These are phyloP conservation scores for Himalopsyche japonica DNA, from an alignment of 2,888 invertebrate species.

Conservation along the genomic window DNA sequence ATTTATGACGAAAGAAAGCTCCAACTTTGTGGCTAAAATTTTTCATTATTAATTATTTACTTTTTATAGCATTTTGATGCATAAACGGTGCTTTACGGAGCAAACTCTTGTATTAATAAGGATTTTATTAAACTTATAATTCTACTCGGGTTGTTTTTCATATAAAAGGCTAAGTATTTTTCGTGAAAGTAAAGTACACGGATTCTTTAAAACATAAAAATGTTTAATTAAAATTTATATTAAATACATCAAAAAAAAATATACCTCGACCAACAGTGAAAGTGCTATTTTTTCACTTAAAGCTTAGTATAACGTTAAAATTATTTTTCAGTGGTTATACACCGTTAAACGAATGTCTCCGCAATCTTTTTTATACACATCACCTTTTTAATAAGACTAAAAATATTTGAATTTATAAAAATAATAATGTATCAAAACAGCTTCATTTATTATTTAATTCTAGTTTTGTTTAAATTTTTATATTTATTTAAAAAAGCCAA, in stretches of 20 bases:
- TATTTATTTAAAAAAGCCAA: too few relatives aligned
- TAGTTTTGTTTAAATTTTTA: too few relatives aligned
- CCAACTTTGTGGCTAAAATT: background rate
- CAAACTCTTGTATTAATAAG: background rate
- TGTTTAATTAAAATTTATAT: background rate
- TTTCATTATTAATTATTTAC: conserved; percentile 22
- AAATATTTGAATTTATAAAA: too few relatives aligned
- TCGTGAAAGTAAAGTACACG: background rate
- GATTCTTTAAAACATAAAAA: background rate
- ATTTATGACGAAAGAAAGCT: background rate
- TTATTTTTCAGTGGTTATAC: too few relatives aligned
- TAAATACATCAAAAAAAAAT: background rate
- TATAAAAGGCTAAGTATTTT: background rate
- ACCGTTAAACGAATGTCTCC: too few relatives aligned
- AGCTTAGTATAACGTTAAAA: too few relatives aligned
- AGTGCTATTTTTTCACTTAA: background rate
- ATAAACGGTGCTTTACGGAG: background rate
- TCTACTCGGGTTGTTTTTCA: background rate
- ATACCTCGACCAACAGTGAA: background rate
- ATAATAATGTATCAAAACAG: too few relatives aligned
- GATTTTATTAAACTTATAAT: background rate
- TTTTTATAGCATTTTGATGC: conserved; percentile 17
- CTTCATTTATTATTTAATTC: too few relatives aligned
- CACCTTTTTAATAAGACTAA: too few relatives aligned
- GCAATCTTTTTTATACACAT: too few relatives aligned